Conservation (phyloP, 2,113 vertebrate genomes). For the Barbus barbus region DNA sequence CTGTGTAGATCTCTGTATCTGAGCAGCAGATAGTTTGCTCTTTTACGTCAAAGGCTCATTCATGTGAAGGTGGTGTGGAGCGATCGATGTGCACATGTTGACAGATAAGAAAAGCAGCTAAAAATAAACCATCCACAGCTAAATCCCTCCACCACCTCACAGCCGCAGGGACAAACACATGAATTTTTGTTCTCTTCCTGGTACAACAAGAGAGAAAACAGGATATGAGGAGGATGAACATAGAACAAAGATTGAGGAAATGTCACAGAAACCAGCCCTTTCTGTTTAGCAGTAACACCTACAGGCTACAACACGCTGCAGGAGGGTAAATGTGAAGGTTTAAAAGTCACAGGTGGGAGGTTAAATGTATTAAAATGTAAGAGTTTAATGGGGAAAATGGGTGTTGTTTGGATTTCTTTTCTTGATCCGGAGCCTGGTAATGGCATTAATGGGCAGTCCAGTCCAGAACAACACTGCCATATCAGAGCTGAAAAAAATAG, state of each 20-base stretch:
- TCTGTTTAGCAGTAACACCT: conserved; percentile 1
- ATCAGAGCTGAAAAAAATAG: background rate
- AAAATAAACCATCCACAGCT: conserved; percentile 44
- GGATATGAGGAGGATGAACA: conserved; percentile 16
- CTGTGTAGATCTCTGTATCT: no score
- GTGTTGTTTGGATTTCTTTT: background rate
- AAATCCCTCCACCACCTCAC: conserved; percentile 32
- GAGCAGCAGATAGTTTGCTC: conserved; percentile 27
- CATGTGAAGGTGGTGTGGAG: conserved; percentile 44
- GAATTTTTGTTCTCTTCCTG: conserved; percentile 40
- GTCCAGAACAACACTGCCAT: background rate
- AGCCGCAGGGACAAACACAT: conserved; percentile 31
- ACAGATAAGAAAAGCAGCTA: conserved; percentile 49
- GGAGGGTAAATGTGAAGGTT: background rate
- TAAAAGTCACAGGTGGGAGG: background rate
- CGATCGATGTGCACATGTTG: conserved; percentile 41
- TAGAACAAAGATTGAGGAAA: conserved; percentile 28
- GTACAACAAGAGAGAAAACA: conserved; percentile 37
- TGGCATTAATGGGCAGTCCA: conserved; percentile 2
- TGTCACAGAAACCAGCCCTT: conserved; percentile 8
- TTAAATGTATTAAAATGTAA: background rate
- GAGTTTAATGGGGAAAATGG: background rate
- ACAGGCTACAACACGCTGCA: background rate
- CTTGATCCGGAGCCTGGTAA: conserved; percentile 4
- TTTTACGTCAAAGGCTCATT: conserved; percentile 50